Conservation (phyloP, 2,113 vertebrate species). For the Vicugna pacos region DNA sequence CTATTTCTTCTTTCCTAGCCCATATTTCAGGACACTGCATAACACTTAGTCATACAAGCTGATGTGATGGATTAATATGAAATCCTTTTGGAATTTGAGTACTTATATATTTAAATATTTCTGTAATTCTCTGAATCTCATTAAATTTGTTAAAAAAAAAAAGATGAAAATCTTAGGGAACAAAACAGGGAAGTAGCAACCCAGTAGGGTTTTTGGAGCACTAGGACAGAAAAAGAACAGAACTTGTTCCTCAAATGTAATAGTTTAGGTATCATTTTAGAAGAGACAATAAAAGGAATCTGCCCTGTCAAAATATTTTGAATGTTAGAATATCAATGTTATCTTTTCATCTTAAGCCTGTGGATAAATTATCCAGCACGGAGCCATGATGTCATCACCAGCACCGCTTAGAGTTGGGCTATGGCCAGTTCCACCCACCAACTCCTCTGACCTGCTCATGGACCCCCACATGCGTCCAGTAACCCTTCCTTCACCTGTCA, state of each 20-base stretch:
- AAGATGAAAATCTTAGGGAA: background rate
- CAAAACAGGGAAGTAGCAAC: background rate
- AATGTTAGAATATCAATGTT: background rate
- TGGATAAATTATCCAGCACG: background rate
- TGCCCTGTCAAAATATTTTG: background rate
- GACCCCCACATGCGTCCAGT: accelerated
- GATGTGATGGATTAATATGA: background rate
- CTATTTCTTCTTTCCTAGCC: background rate
- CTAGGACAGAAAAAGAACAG: background rate
- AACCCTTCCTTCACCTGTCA: background rate
- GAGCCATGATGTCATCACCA: background rate
- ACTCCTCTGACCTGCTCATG: background rate
- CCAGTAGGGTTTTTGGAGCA: background rate
- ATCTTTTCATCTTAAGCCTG: background rate
- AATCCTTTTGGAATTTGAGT: conserved; percentile 39
- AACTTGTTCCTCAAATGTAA: conserved; percentile 24
- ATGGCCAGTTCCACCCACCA: background rate
- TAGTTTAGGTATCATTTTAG: background rate
- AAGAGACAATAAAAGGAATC: background rate
- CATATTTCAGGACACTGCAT: background rate
- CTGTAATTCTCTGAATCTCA: background rate
- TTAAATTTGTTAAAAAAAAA: background rate
- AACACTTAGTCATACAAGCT: background rate
- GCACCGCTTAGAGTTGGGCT: background rate
- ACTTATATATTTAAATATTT: conserved; percentile 1